Conservation (phyloP, 2,888 invertebrate species). For the Brenthis daphne region DNA sequence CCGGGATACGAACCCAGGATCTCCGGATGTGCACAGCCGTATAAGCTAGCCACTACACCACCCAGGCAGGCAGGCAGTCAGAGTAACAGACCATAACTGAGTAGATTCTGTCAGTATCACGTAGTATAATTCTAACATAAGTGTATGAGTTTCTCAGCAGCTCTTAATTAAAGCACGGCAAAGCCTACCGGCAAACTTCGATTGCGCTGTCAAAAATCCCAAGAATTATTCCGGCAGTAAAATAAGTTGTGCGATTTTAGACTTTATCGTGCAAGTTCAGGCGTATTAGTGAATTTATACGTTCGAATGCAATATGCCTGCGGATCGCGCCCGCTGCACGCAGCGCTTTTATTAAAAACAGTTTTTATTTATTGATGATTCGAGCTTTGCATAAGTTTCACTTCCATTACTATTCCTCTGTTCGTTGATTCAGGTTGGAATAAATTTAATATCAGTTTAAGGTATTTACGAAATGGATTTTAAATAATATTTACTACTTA, state of each 20-base stretch:
- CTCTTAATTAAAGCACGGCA: slow-evolving; percentile 76
- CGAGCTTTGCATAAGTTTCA: slow-evolving; percentile 50
- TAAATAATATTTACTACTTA: too few species aligned
- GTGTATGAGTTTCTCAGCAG: slow-evolving; percentile 61
- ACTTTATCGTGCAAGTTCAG: slow-evolving; percentile 79
- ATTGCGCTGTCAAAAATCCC: slow-evolving; percentile 82
- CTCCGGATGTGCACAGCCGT: too few species aligned
- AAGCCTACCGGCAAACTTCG: slow-evolving; percentile 78
- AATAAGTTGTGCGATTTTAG: slow-evolving; percentile 80
- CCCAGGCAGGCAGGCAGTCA: neutral
- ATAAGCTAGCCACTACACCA: too few species aligned
- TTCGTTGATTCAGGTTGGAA: neutral
- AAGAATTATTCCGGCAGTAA: slow-evolving; percentile 79
- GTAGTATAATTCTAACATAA: slow-evolving; percentile 54
- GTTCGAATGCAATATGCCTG: slow-evolving; percentile 74
- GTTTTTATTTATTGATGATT: slow-evolving; percentile 75
- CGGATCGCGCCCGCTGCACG: slow-evolving; percentile 60
- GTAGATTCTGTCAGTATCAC: neutral
- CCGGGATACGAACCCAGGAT: too few species aligned
- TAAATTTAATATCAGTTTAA: slow-evolving; percentile 9
- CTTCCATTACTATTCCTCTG: slow-evolving; percentile 14
- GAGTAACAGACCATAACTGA: neutral
- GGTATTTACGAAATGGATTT: neutral
- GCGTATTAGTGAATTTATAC: slow-evolving; percentile 79
- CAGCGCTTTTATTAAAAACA: slow-evolving; percentile 76